Conservation (phyloP, 1,140 invertebrate species). For the Brachionus plicatilis region DNA sequence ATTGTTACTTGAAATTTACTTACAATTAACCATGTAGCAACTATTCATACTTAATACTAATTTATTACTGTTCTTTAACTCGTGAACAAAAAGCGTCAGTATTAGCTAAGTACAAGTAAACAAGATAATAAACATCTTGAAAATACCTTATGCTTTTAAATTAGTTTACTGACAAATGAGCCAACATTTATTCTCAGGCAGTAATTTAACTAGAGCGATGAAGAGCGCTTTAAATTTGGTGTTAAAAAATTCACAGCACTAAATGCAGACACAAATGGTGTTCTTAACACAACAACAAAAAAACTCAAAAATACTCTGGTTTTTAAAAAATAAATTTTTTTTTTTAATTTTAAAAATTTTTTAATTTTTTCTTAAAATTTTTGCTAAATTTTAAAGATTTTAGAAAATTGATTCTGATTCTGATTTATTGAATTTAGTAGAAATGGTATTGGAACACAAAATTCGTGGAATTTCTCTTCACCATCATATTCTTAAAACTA, state of each 20-base stretch:
- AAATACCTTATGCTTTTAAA: slow-evolving; percentile 4
- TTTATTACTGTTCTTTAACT: slow-evolving; percentile 13
- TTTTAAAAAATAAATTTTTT: too few species aligned
- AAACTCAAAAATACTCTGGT: neutral
- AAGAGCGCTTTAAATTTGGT: neutral
- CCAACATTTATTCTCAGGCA: neutral
- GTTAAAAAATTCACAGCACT: neutral
- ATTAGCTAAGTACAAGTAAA: neutral
- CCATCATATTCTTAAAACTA: too few species aligned
- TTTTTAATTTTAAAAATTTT: too few species aligned
- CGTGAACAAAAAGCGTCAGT: slow-evolving; percentile 11
- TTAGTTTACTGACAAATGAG: neutral
- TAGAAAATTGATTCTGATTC: too few species aligned
- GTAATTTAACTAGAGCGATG: neutral
- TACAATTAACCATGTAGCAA: neutral
- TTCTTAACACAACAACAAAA: neutral
- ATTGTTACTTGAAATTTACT: neutral
- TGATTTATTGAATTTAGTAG: too few species aligned
- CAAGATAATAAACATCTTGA: slow-evolving; percentile 27
- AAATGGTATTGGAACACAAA: too few species aligned
- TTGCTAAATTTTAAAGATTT: too few species aligned
- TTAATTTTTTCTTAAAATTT: too few species aligned
- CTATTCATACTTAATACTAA: slow-evolving; percentile 14
- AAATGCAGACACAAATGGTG: neutral
- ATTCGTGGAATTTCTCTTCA: too few species aligned